Conservation (phyloP, 2,797 vertebrate genomes). For the Lutjanus argentimaculatus region DNA sequence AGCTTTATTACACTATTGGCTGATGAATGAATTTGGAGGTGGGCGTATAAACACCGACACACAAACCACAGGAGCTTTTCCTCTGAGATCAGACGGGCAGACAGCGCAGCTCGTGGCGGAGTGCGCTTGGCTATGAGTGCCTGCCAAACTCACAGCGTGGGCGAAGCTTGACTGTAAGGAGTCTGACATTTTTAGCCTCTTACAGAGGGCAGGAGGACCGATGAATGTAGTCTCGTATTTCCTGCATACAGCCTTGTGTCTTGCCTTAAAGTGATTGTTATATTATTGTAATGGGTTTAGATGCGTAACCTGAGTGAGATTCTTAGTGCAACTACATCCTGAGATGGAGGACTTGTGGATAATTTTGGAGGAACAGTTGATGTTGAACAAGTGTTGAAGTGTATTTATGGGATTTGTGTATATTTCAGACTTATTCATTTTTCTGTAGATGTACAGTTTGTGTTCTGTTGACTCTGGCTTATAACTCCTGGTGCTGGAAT, state of each 20-base stretch:
- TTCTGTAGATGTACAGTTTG: not conserved
- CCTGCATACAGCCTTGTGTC: slow-evolving; percentile 5
- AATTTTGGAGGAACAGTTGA: slow-evolving; percentile 1
- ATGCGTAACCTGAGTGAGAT: slow-evolving; percentile 15
- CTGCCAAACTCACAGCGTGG: slow-evolving; percentile 71
- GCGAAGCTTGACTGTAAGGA: slow-evolving; percentile 63
- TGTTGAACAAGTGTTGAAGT: not conserved
- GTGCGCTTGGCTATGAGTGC: slow-evolving; percentile 49
- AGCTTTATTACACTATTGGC: slow-evolving; percentile 54
- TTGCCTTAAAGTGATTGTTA: slow-evolving; percentile 19
- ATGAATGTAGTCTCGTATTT: slow-evolving; percentile 20
- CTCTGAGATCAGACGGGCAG: slow-evolving; percentile 73
- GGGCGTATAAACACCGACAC: slow-evolving; percentile 70
- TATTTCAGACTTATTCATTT: slow-evolving; percentile 4
- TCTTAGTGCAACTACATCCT: slow-evolving; percentile 19
- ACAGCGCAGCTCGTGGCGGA: slow-evolving; percentile 59
- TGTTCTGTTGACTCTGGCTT: not conserved
- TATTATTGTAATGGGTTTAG: not conserved
- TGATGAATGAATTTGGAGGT: slow-evolving; percentile 73
- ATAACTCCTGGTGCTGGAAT: not conserved
- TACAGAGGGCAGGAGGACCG: slow-evolving; percentile 39
- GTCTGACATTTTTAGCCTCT: slow-evolving; percentile 60
- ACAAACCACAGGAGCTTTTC: slow-evolving; percentile 60
- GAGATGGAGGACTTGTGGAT: not conserved
- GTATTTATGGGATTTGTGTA: not conserved